Conservation (phyloP, 2,113 vertebrate genomes). For the Erythrolamprus reginae region DNA sequence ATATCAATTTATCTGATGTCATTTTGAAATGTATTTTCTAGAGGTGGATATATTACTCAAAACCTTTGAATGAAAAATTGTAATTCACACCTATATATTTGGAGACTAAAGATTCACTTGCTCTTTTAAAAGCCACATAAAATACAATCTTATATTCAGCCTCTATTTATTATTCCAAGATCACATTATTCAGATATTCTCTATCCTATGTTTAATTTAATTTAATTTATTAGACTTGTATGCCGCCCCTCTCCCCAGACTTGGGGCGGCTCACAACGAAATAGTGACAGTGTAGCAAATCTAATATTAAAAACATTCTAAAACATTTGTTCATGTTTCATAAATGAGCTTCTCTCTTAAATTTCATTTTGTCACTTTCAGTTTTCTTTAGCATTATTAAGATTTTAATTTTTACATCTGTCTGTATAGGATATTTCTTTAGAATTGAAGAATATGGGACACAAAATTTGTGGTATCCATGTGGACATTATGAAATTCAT, state of each 20-base stretch:
- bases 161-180: background rate
- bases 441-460: background rate
- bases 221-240: too few species aligned
- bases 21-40: background rate
- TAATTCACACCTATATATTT: background rate
- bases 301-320: too few species aligned
- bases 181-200: background rate
- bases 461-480: background rate
- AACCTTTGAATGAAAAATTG: background rate
- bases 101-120: background rate
- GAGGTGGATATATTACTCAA: background rate
- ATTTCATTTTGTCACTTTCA: background rate
- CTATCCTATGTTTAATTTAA: too few species aligned
- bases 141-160: background rate
- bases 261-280: too few species aligned
- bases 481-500: background rate
- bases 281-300: too few species aligned
- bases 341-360: background rate
- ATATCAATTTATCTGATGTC: background rate
- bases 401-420: background rate
- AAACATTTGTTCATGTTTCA: background rate
- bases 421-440: too few species aligned
- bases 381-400: background rate
- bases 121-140: background rate
- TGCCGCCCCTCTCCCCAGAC: too few species aligned